Evolutionary conservation across 2,797 vertebrate species (phyloP).

Genomic region (Discoglossus pictus): DNA sequence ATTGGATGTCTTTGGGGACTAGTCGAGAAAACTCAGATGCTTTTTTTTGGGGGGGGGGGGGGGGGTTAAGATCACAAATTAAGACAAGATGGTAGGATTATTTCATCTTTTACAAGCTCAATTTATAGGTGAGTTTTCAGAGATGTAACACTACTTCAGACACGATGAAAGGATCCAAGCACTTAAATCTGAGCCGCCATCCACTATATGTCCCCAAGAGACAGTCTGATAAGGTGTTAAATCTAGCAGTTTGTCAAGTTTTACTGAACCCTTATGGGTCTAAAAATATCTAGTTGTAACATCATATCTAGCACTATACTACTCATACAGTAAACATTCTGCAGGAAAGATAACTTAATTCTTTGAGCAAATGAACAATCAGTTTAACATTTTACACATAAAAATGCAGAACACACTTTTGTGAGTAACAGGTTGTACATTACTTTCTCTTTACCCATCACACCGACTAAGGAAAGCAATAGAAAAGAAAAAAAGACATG

Average conservation of each 20-base stretch:
- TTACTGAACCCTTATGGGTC: slow-evolving; percentile 13
- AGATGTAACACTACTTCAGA: slow-evolving; percentile 10
- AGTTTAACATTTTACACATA: no score
- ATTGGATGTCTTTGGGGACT: background rate
- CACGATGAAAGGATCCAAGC: slow-evolving; percentile 37
- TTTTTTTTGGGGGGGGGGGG: background rate
- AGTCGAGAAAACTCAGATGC: background rate
- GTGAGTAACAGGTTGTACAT: no score
- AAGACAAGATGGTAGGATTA: slow-evolving; percentile 39
- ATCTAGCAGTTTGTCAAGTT: slow-evolving; percentile 42
- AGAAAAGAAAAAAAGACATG: no score
- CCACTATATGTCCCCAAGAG: slow-evolving; percentile 1
- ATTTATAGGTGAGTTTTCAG: slow-evolving; percentile 36
- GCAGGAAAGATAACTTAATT: no score
- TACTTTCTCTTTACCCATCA: no score
- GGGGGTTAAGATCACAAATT: slow-evolving; percentile 25
- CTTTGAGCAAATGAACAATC: no score
- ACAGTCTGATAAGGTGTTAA: slow-evolving; percentile 28
- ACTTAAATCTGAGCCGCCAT: slow-evolving; percentile 16
- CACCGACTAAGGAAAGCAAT: no score
- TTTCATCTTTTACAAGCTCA: slow-evolving; percentile 43
- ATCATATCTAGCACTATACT: background rate
- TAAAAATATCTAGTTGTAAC: background rate
- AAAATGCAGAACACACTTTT: no score
- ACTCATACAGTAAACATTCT: no score